Evolutionary conservation across 2,888 invertebrate species (phyloP).

Genomic region (Apamea sordens): DNA sequence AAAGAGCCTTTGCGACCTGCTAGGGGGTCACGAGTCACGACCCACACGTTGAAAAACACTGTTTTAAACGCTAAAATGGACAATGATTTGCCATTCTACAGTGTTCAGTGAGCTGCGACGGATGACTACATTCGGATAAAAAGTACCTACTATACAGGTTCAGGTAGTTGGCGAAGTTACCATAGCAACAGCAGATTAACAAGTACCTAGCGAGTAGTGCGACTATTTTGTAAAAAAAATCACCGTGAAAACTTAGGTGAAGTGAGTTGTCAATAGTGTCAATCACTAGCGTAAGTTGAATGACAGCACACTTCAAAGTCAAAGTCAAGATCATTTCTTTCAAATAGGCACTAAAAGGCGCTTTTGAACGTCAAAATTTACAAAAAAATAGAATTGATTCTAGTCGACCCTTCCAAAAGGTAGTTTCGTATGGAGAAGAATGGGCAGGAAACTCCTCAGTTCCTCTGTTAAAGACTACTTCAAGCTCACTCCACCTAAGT

Average conservation of each 20-base stretch:
- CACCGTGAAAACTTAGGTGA: background rate
- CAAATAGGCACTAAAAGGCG: background rate
- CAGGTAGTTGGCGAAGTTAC: conserved; percentile 2
- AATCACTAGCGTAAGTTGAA: background rate
- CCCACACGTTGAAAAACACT: no score
- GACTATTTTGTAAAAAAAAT: background rate
- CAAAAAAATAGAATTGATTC: no score
- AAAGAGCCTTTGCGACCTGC: no score
- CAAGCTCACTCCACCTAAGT: background rate
- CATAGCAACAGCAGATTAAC: conserved; percentile 28
- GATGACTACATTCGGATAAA: conserved; percentile 37
- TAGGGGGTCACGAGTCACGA: no score
- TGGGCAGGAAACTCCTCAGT: no score
- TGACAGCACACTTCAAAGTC: background rate
- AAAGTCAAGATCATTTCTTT: background rate
- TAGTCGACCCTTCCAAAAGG: no score
- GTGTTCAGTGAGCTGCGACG: conserved; percentile 63
- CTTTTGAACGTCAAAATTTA: background rate
- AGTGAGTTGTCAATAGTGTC: background rate
- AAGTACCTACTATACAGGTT: background rate
- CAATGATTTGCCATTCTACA: conserved; percentile 60
- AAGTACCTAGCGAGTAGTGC: background rate
- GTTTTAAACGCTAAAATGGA: conserved; percentile 47
- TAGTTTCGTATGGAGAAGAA: no score
- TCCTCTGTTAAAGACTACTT: no score